Evolutionary conservation across 2,797 vertebrate species (phyloP).

Genomic region (Vespertilio murinus): DNA sequence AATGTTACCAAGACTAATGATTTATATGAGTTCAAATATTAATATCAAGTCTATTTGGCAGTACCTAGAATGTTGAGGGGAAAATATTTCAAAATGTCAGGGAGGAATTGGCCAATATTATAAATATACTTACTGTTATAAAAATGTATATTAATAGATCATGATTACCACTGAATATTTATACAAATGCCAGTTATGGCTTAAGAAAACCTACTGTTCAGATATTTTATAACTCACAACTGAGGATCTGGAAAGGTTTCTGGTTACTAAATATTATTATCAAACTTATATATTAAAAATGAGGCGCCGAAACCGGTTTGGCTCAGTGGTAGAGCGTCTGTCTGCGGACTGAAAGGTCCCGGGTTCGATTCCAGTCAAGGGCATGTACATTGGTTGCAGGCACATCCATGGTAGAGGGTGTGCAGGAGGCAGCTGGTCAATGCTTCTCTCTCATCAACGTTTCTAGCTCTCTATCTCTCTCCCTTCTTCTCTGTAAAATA

Average conservation of each 20-base stretch:
- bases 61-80: background rate
- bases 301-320: no score
- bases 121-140: slow-evolving; percentile 58
- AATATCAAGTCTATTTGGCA: slow-evolving; percentile 41
- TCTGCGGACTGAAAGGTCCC: no score
- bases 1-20: background rate
- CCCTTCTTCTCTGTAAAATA: no score
- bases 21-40: slow-evolving; percentile 48
- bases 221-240: background rate
- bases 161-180: slow-evolving; percentile 57
- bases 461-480: no score
- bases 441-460: no score
- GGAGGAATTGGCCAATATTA: slow-evolving; percentile 61
- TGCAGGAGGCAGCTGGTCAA: no score
- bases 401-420: no score
- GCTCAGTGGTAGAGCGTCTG: no score
- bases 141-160: slow-evolving; percentile 50
- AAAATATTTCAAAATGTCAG: slow-evolving; percentile 33
- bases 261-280: background rate
- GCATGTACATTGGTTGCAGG: no score
- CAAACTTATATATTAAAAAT: slow-evolving; percentile 31
- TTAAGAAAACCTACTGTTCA: slow-evolving; percentile 48
- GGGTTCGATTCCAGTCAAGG: no score
- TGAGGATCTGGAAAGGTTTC: slow-evolving; percentile 48
- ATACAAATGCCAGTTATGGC: slow-evolving; percentile 48